Conservation (phyloP, 2,888 invertebrate species). For the Hecatera dysodea region DNA sequence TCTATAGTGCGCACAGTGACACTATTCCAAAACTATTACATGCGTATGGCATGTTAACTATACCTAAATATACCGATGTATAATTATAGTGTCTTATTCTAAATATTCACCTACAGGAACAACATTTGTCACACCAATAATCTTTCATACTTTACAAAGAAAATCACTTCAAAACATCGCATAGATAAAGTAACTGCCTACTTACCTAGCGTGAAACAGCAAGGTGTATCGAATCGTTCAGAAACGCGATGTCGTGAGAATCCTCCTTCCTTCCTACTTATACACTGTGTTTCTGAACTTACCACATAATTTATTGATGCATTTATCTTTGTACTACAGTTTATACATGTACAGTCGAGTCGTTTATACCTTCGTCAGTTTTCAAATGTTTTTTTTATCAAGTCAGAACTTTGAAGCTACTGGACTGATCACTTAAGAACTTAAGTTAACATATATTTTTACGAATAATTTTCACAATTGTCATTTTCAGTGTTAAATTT, state of each 20-base stretch:
- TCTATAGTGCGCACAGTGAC: too few species aligned
- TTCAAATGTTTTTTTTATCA: neutral
- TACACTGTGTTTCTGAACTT: constrained; percentile 16
- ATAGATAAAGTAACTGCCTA: constrained; percentile 24
- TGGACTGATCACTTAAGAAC: too few species aligned
- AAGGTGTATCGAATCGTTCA: constrained; percentile 47
- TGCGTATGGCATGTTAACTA: too few species aligned
- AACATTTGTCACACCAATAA: neutral
- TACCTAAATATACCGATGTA: too few species aligned
- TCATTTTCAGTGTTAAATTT: too few species aligned
- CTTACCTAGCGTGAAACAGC: constrained; percentile 25
- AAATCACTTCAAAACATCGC: constrained; percentile 16
- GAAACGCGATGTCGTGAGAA: constrained; percentile 55
- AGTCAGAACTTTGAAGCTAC: neutral
- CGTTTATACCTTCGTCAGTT: neutral
- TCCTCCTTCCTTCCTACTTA: constrained; percentile 43
- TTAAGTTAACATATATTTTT: too few species aligned
- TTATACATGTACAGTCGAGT: neutral
- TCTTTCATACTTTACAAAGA: neutral
- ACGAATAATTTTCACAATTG: too few species aligned
- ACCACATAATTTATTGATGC: constrained; percentile 52
- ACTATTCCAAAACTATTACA: too few species aligned
- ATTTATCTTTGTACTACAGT: constrained; percentile 36
- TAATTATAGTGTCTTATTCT: too few species aligned
- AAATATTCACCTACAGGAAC: too few species aligned